Evolutionary conservation across 2,797 vertebrate genomes (phyloP).

Genomic region (Eleutherodactylus coqui): DNA sequence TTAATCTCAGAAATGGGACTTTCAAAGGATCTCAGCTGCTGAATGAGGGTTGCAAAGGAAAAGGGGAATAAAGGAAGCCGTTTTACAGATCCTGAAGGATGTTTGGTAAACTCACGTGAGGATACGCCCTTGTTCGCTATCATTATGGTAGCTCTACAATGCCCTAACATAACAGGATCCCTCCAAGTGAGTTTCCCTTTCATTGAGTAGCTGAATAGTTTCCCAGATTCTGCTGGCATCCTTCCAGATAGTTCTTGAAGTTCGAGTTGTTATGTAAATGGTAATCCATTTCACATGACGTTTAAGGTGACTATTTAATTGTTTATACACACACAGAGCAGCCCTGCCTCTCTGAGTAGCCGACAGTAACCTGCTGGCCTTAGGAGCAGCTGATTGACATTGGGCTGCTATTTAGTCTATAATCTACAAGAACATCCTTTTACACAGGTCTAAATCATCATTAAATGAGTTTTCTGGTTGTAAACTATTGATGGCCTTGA

Average conservation of each 20-base stretch:
- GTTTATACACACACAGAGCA: background rate
- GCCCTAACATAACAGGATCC: background rate
- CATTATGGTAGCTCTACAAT: background rate
- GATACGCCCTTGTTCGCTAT: no score
- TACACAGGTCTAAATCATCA: no score
- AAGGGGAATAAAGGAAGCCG: background rate
- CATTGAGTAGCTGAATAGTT: background rate
- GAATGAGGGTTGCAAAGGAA: background rate
- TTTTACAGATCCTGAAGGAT: background rate
- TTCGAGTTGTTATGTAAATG: background rate
- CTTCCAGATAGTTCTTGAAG: background rate
- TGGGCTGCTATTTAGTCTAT: background rate
- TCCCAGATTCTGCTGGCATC: background rate
- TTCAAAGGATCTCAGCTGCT: no score
- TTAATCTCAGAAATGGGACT: no score
- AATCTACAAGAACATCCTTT: no score
- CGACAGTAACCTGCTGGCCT: background rate
- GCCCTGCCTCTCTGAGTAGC: background rate
- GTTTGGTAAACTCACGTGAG: no score
- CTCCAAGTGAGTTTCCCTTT: background rate
- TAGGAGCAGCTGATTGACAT: background rate
- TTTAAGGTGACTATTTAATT: background rate
- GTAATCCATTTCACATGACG: background rate
- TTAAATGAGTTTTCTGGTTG: no score
- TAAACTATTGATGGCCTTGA: no score